Conservation (phyloP, 2,888 invertebrate species). For the Oligia strigilis region DNA sequence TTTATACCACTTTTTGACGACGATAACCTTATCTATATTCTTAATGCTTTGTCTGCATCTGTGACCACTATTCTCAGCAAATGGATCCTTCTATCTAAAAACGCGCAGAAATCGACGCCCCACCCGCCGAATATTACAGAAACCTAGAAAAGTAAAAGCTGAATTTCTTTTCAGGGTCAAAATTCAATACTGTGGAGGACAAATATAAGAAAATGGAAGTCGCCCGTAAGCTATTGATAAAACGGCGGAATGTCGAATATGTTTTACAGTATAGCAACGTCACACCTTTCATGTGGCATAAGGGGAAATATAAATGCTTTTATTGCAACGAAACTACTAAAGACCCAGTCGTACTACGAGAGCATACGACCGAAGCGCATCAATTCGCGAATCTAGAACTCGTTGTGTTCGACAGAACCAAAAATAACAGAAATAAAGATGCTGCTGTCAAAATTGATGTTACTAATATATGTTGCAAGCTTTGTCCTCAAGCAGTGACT, state of each 20-base stretch:
- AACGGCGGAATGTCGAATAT: conserved; percentile 85
- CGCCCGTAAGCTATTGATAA: conserved; percentile 81
- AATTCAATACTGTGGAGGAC: conserved; percentile 83
- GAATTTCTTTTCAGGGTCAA: conserved; percentile 86
- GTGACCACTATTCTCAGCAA: conserved; percentile 7
- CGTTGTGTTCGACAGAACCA: conserved; percentile 83
- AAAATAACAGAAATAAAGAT: conserved; percentile 85
- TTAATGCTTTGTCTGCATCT: neutral
- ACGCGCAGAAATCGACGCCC: conserved; percentile 6
- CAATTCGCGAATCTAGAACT: conserved; percentile 83
- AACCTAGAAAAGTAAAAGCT: conserved; percentile 69
- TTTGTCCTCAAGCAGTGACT: conserved; percentile 77
- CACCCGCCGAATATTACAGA: conserved; percentile 35
- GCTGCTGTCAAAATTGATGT: conserved; percentile 88
- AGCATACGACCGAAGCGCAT: conserved; percentile 80
- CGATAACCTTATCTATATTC: neutral
- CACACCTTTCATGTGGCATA: conserved; percentile 87
- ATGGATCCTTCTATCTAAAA: conserved; percentile 15
- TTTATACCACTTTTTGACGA: neutral
- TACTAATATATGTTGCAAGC: conserved; percentile 81
- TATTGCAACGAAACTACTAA: conserved; percentile 84
- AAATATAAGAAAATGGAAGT: conserved; percentile 85
- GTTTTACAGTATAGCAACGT: conserved; percentile 85
- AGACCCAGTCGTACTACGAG: conserved; percentile 78
- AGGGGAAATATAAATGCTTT: conserved; percentile 85